Evolutionary conservation across 1,140 invertebrate genomes (phyloP), one percentile per base, ranked within the genome.

Genomic region (Scaptomyza graminum): DNA sequence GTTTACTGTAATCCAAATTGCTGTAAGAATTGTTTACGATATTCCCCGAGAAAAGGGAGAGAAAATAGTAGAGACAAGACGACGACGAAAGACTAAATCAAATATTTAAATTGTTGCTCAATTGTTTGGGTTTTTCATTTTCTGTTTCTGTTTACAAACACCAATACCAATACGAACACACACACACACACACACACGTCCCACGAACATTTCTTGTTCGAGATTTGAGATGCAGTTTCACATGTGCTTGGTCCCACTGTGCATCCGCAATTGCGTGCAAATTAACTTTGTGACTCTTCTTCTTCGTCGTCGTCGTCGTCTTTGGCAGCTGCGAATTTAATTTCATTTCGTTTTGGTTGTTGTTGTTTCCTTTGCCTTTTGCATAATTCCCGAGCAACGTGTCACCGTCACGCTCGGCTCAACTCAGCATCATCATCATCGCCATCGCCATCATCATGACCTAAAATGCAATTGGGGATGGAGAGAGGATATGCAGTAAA

Each of bases 361-460:
- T 41, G 11, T n/a, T 41, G 11, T 41, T 41, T 41, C 0, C 0
- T 41, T n/a, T 41, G 12, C 37, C 9, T 72, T 81, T 80, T 78
- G 79, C 77, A 87, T 85, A 85, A 85, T 85, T 78, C 78, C 78
- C 61, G 60, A 57, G 63, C 78, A 61, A 56, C 82, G 63, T 78
- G 78, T 85, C 82, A 74, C 52, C 82, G 70, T 85, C 82, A 87
- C 82, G 82, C 82, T 78, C 74, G 73, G 63, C 31, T 41, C 65
- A 69, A 52, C 59, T 41, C 37, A 5, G 3, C 37, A n/a, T 2
- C 31, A 34, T 2, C 8, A 34, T 2, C 31, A 34, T 9, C 31
- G 5, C 0, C 31, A 34, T 34, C 0, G 2, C 2, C 31, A 34
- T 28, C 34, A 37, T 7, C 34, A 56, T 56, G 54, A 56, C n/a